Percentiles rank a stretch among this genome's conserved stretches.
These are phyloP conservation scores for Cyrtodaria siliqua DNA, from an alignment of 2,888 invertebrate species.

Conservation along the genomic window DNA sequence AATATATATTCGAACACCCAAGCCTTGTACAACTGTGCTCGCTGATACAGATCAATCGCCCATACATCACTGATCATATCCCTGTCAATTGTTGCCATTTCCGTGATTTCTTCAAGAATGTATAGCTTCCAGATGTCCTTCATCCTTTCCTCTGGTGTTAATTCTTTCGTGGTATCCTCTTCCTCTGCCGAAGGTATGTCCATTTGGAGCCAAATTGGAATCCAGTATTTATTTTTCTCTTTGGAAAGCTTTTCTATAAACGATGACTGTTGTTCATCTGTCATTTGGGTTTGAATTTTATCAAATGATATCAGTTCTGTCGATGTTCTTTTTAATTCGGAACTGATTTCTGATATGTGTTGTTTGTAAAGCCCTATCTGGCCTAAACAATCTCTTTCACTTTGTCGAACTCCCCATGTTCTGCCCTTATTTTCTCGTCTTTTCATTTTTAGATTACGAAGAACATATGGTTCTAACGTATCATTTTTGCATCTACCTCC, in stretches of 20 bases:
- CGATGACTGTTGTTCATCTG: slow-evolving; percentile 37
- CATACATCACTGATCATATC: slow-evolving; percentile 15
- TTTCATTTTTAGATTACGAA: slow-evolving; percentile 45
- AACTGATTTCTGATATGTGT: slow-evolving; percentile 55
- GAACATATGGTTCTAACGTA: slow-evolving; percentile 66
- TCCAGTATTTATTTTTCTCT: slow-evolving; percentile 8
- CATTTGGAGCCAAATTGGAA: slow-evolving; percentile 36
- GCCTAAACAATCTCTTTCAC: slow-evolving; percentile 58
- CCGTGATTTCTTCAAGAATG: slow-evolving; percentile 24
- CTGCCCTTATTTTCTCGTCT: slow-evolving; percentile 36
- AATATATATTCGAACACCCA: slow-evolving; percentile 35
- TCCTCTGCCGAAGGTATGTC: background rate
- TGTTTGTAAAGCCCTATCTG: slow-evolving; percentile 35
- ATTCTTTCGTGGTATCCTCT: background rate
- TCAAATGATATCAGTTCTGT: slow-evolving; percentile 50
- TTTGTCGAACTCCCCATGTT: slow-evolving; percentile 51
- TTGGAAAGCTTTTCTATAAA: slow-evolving; percentile 17
- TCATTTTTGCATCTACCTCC: slow-evolving; percentile 79
- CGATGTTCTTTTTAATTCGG: slow-evolving; percentile 52
- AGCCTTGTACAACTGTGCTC: slow-evolving; percentile 54
- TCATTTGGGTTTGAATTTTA: slow-evolving; percentile 53
- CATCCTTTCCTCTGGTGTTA: background rate
- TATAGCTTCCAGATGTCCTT: slow-evolving; percentile 31
- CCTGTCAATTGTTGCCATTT: background rate
- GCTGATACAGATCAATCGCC: slow-evolving; percentile 20